Percentiles rank a stretch among this genome's conserved stretches.
phyloP scores from a whole-genome alignment of 2,113 vertebrate genomes.

The Carlito syrichta region DNA sequence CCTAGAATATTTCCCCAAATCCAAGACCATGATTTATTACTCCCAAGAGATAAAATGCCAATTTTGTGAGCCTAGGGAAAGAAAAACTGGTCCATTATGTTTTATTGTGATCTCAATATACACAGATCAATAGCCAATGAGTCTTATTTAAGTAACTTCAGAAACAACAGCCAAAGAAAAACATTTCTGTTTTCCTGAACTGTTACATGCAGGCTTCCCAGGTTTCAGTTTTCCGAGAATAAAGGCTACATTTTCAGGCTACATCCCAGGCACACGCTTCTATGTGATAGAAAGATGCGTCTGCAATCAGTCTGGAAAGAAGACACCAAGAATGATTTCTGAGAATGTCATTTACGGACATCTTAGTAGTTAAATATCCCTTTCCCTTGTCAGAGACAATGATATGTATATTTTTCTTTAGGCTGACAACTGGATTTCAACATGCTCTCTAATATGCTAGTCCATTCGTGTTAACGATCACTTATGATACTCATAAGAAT shows the following conservation, averaged over 20 bases:
- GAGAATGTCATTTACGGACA: neutral
- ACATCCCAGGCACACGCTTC: neutral
- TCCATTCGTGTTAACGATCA: neutral
- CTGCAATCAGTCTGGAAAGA: neutral
- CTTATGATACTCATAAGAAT: neutral
- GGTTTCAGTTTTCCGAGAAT: constrained; percentile 31
- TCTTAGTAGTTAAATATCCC: neutral
- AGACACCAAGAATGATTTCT: neutral
- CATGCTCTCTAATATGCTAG: neutral
- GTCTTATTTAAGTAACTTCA: constrained; percentile 64
- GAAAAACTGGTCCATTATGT: constrained; percentile 45
- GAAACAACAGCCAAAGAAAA: constrained; percentile 57
- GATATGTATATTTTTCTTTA: neutral
- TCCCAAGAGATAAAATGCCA: constrained; percentile 37
- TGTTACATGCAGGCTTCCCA: neutral
- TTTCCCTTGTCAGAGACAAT: neutral
- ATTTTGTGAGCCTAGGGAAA: neutral
- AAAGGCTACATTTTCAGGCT: neutral
- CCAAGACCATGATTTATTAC: constrained; percentile 42
- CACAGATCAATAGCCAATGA: constrained; percentile 59
- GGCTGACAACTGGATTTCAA: neutral
- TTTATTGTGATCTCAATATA: constrained; percentile 58
- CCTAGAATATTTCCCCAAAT: constrained; percentile 39
- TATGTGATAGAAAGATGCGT: neutral
- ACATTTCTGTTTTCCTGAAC: constrained; percentile 27